These are phyloP conservation scores for Gila robusta DNA, from an alignment of 2,797 vertebrate genomes.

Conservation along the genomic window DNA sequence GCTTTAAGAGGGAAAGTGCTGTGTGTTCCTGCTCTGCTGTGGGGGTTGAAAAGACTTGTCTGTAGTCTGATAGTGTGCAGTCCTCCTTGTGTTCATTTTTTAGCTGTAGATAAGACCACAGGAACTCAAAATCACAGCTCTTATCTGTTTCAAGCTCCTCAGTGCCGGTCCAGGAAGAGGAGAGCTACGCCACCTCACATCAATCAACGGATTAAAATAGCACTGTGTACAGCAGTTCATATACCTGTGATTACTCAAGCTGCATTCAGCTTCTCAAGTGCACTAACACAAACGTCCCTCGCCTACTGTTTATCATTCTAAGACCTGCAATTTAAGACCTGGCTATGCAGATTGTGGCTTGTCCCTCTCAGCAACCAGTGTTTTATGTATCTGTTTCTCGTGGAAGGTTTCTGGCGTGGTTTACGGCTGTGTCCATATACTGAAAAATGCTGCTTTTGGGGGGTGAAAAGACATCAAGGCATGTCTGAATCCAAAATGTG, in stretches of 20 bases:
- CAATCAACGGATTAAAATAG: slow-evolving; percentile 58
- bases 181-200: slow-evolving; percentile 47
- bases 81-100: slow-evolving; percentile 58
- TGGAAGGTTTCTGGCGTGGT: slow-evolving; percentile 6
- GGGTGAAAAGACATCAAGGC: not conserved
- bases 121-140: slow-evolving; percentile 52
- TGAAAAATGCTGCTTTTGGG: not conserved
- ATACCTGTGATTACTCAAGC: slow-evolving; percentile 37
- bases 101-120: slow-evolving; percentile 55
- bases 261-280: slow-evolving; percentile 43
- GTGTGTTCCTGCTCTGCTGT: slow-evolving; percentile 34
- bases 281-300: slow-evolving; percentile 47
- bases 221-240: slow-evolving; percentile 15
- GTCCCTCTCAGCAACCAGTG: slow-evolving; percentile 36
- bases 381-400: slow-evolving; percentile 11
- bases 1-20: slow-evolving; percentile 6
- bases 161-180: slow-evolving; percentile 35
- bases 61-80: slow-evolving; percentile 49
- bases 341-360: slow-evolving; percentile 20
- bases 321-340: slow-evolving; percentile 44
- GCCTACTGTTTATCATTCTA: slow-evolving; percentile 45
- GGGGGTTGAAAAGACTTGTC: slow-evolving; percentile 54
- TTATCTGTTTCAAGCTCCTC: slow-evolving; percentile 59
- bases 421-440: not conserved
- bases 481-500: not conserved